Evolutionary conservation across 1,140 invertebrate genomes (phyloP).

Genomic region (Matsumurasca onukii): DNA sequence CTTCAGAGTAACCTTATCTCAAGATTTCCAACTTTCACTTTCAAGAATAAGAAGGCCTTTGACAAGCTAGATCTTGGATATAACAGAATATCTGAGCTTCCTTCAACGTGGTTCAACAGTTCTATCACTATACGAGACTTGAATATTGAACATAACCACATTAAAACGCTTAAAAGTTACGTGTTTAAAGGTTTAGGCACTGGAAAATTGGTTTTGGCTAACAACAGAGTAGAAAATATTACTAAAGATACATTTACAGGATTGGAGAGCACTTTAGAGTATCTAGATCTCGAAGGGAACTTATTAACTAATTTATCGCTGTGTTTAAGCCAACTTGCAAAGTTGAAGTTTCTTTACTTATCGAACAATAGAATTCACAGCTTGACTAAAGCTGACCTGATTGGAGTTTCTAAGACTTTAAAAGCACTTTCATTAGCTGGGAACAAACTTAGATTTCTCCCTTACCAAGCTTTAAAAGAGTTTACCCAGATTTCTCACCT

Average conservation of each 20-base stretch:
- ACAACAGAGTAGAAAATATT: conserved; percentile 68
- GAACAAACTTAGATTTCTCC: conserved; percentile 72
- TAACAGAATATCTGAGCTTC: conserved; percentile 68
- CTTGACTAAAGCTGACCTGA: conserved; percentile 55
- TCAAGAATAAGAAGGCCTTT: conserved; percentile 62
- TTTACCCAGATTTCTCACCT: conserved; percentile 74
- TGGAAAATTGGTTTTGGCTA: conserved; percentile 74
- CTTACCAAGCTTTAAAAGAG: conserved; percentile 63
- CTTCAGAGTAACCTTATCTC: conserved; percentile 76
- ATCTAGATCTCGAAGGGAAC: conserved; percentile 82
- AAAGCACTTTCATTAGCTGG: conserved; percentile 78
- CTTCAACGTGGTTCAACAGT: conserved; percentile 62
- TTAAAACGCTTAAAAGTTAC: conserved; percentile 61
- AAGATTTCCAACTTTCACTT: conserved; percentile 59
- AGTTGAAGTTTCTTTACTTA: conserved; percentile 76
- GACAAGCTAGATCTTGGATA: conserved; percentile 85
- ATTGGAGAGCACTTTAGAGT: conserved; percentile 70
- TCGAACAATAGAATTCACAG: conserved; percentile 72
- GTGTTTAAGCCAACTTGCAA: conserved; percentile 62
- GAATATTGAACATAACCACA: conserved; percentile 75
- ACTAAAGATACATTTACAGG: conserved; percentile 69
- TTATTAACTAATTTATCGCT: conserved; percentile 64
- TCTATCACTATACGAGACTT: conserved; percentile 76
- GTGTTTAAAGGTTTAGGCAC: conserved; percentile 68
- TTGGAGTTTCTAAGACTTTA: conserved; percentile 58